A percentile compares a stretch with the other conserved stretches of the same genome.
Evolutionary conservation across 53 echinoderm and acorn worm species (phyloP).

Genomic region (Hippasteria phrygiana): DNA sequence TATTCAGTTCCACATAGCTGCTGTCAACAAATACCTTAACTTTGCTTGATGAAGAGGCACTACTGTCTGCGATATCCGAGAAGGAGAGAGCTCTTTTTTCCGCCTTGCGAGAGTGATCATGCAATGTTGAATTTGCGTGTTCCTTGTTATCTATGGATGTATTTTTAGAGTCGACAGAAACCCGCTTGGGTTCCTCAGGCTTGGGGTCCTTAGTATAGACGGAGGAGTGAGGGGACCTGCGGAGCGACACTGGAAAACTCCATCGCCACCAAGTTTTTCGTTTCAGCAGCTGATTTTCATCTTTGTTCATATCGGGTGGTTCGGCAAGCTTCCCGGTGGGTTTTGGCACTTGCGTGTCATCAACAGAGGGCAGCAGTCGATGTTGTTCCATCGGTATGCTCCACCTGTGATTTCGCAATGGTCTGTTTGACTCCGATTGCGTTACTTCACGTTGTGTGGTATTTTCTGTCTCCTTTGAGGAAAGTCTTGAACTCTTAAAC

Average conservation of each 20-base stretch:
- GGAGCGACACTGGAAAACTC: slow-evolving; percentile 28
- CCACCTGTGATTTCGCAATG: slow-evolving; percentile 6
- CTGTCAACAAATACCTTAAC: slow-evolving; percentile 32
- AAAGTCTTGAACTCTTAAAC: neutral
- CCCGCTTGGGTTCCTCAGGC: neutral
- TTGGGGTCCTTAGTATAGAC: neutral
- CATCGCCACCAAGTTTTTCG: slow-evolving; percentile 47
- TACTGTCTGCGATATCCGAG: slow-evolving; percentile 28
- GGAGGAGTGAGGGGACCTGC: slow-evolving; percentile 12
- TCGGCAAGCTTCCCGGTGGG: neutral
- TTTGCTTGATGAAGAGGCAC: neutral
- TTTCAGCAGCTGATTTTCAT: neutral
- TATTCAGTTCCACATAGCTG: slow-evolving; percentile 30
- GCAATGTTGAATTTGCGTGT: neutral
- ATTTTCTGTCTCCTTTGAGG: slow-evolving; percentile 1
- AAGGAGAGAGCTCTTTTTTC: slow-evolving; percentile 21
- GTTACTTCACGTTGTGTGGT: neutral
- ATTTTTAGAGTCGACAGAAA: neutral
- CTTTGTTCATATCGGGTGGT: neutral
- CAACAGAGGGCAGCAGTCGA: slow-evolving; percentile 6
- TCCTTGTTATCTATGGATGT: neutral
- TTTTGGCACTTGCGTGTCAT: neutral
- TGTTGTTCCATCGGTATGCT: slow-evolving; percentile 6
- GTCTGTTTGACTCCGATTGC: neutral
- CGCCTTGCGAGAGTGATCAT: neutral